Percentiles rank a stretch among this genome's conserved stretches.
These are phyloP conservation scores for Rachycentron canadum DNA, from an alignment of 2,797 vertebrate genomes.

Conservation along the genomic window DNA sequence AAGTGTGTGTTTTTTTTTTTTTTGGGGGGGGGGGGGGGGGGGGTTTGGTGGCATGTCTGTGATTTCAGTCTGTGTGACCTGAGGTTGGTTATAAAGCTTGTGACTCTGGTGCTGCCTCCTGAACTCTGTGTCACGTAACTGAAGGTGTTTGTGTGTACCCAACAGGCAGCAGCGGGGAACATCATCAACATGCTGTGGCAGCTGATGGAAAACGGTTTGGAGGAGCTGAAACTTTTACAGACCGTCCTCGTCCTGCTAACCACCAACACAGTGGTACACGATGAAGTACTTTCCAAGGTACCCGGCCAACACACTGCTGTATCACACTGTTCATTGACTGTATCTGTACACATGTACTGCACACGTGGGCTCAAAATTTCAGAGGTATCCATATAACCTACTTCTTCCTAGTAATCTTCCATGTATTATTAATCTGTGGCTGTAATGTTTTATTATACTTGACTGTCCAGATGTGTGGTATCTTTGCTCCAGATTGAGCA, in stretches of 20 bases:
- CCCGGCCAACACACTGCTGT: not conserved
- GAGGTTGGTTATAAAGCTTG: constrained; percentile 1
- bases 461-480: not conserved
- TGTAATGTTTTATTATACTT: no score
- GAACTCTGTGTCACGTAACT: not conserved
- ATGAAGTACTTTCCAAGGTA: constrained; percentile 86
- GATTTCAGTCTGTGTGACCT: constrained; percentile 15
- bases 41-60: constrained; percentile 3
- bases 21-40: not conserved
- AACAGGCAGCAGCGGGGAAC: constrained; percentile 95
- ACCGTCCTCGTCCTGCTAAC: constrained; percentile 98
- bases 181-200: constrained; percentile 99
- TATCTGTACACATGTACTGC: constrained; percentile 5
- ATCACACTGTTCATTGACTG: constrained; percentile 11
- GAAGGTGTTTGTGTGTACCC: not conserved
- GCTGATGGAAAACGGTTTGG: constrained; percentile 98
- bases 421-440: constrained; percentile 26
- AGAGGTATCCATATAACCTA: constrained; percentile 3
- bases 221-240: constrained; percentile 97
- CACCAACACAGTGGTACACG: constrained; percentile 97
- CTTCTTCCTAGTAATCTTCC: not conserved
- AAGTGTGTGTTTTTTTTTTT: constrained; percentile 16
- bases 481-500: constrained; percentile 3
- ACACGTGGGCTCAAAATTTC: not conserved
- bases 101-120: not conserved